A percentile compares a stretch with the other conserved stretches of the same genome.
Conservation (phyloP, 2,888 invertebrate species). For the Melanotus villosus region DNA sequence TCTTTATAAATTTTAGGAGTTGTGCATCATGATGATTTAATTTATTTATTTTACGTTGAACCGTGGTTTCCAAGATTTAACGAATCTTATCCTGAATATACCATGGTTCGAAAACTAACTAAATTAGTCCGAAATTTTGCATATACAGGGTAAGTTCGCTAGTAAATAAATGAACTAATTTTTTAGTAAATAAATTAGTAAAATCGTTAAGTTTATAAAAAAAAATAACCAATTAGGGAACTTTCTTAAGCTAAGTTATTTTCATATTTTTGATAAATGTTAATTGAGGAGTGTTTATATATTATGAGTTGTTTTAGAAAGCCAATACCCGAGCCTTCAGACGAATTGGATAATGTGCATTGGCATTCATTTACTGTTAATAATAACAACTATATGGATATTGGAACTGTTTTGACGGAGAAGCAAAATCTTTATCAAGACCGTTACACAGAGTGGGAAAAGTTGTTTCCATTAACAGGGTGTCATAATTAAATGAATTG, state of each 20-base stretch:
- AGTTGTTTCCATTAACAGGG: constrained; percentile 59
- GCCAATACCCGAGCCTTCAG: constrained; percentile 64
- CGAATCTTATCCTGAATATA: constrained; percentile 62
- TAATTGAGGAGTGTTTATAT: too few relatives aligned
- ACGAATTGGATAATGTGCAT: constrained; percentile 59
- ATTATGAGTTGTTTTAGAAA: constrained; percentile 69
- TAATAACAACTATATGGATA: constrained; percentile 64
- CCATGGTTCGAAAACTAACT: constrained; percentile 65
- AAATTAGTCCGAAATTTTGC: constrained; percentile 68
- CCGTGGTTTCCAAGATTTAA: constrained; percentile 60
- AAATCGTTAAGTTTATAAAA: too few relatives aligned
- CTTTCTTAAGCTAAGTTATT: too few relatives aligned
- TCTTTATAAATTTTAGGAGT: constrained; percentile 55
- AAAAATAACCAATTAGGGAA: too few relatives aligned
- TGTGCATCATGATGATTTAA: constrained; percentile 69
- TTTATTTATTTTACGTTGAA: constrained; percentile 67
- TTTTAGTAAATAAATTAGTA: too few relatives aligned
- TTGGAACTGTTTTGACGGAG: constrained; percentile 63
- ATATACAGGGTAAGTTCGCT: constrained; percentile 62
- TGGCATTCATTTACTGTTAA: constrained; percentile 64
- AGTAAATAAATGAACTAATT: too few relatives aligned
- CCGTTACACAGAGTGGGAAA: constrained; percentile 66
- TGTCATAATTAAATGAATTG: not conserved
- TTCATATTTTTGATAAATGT: too few relatives aligned
- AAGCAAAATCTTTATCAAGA: constrained; percentile 63